Evolutionary conservation across 2,888 invertebrate species (phyloP), one percentile per base, ranked within the genome.

Genomic region (Drosophila demipolita): DNA sequence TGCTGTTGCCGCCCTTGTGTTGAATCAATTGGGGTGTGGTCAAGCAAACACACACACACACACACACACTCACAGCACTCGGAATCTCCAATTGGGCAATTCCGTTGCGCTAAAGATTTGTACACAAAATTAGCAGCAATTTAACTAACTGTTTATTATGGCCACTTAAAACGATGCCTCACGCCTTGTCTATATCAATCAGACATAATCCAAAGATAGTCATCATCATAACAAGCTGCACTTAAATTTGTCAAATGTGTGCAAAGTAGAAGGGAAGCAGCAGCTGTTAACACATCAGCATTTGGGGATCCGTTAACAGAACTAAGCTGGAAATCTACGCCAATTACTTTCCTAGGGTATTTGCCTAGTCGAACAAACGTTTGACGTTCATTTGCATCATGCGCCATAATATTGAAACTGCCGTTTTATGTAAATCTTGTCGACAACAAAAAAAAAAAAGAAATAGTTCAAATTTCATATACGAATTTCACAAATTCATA

Each of bases 371-470:
- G 49, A 2, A 15, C 32, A 61, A 20, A 23, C 3, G n/a, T 17
- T 29, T 23, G 15, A 12, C 23, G 29, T 61, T 52, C 49, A 61
- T 33, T 33, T 49, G 12, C 54, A 70, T 66, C 63, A 26, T 35
- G 32, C 68, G 53, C 64, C 29, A 36, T 59, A 50, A 40, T 61
- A 68, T 69, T 68, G 57, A 68, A 73, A 79, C 75, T 61, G 73
- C 59, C 78, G 81, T 79, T 85, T 88, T 77, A 78, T 85, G 82
- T 74, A 74, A 84, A 85, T 85, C 58, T 62, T 8, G n/a, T 3
- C 15, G 20, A 52, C 33, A 60, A 53, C 15, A 15, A 61, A 57
- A 42, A 58, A 33, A 38, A 73, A 36, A 35, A 38, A 57, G 36
- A 35, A 53, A 36, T 29, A 53, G 63, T 23, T 45, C 45, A 45